Conservation (phyloP, 2,797 vertebrate species). For the Malacoctenus gilli region DNA sequence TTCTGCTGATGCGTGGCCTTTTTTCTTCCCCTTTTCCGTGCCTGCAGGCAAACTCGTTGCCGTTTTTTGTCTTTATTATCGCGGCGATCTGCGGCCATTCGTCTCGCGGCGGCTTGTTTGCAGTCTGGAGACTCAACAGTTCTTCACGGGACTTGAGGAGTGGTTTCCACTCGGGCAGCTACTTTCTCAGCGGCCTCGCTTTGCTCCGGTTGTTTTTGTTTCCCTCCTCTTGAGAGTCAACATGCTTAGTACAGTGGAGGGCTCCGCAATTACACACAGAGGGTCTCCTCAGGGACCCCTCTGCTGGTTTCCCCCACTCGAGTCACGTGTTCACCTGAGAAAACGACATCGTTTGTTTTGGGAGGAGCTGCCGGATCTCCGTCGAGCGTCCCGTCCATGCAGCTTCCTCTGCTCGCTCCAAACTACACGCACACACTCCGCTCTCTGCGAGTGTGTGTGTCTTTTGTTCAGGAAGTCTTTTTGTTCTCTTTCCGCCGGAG, state of each 20-base stretch:
- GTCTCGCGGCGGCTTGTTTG: constrained; percentile 51
- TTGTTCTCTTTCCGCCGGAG: constrained; percentile 30
- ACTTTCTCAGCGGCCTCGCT: constrained; percentile 52
- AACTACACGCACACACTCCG: neutral
- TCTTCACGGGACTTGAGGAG: constrained; percentile 65
- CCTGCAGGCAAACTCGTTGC: constrained; percentile 29
- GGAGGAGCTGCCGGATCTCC: neutral
- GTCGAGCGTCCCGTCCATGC: neutral
- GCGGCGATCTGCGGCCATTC: constrained; percentile 52
- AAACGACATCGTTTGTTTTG: constrained; percentile 1
- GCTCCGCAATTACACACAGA: constrained; percentile 51
- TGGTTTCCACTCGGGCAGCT: constrained; percentile 64
- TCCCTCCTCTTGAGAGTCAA: constrained; percentile 52
- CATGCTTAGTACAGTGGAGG: constrained; percentile 51
- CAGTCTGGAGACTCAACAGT: constrained; percentile 57
- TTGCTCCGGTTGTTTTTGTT: neutral
- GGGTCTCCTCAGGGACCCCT: constrained; percentile 30
- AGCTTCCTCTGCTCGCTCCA: no score
- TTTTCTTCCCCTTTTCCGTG: neutral
- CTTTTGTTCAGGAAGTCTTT: constrained; percentile 17
- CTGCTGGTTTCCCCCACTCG: constrained; percentile 48
- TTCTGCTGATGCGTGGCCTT: constrained; percentile 34
- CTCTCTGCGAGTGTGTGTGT: no score
- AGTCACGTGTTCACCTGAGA: constrained; percentile 39
- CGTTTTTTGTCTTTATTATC: constrained; percentile 59